Evolutionary conservation across 2,888 invertebrate species (phyloP), one percentile per base, ranked within the genome.

Genomic region (Steinernema hermaphroditum): DNA sequence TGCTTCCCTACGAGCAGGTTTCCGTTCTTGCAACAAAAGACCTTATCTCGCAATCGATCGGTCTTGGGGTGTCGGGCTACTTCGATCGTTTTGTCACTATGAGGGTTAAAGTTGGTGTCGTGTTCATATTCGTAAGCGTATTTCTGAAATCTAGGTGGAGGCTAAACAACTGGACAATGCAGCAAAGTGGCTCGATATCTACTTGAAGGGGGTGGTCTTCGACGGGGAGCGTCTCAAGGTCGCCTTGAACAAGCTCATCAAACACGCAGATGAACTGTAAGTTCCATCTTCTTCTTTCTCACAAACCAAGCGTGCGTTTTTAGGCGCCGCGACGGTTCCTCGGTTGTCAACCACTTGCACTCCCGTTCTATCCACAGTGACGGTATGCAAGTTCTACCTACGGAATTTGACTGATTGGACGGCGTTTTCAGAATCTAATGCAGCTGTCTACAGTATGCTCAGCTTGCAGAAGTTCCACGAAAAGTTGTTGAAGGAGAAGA

Each of bases 161-260:
- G 90, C 91, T 0, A 89, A 90, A 70, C 93, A 93, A 85, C 93
- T 93, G 85, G 89, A 90, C 19, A 90, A 90, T 76, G 92, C 93
- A 0, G 91, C 94, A 14, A 89, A 91, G 70, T 93, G 93, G 91
- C 87, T 94, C 70, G 90, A 91, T 78, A 92, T 94, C 81, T 89
- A 94, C 34, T 85, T 94, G 37, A 92, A 91, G 83, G 87, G 91
- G 8, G 91, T 92, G 0, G 90, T 91, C 78, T 90, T 94, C 80
- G 91, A 91, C 0, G 90, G 90, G 16, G 93, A 93, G 70, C 89
- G 94, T 76, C 87, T 94, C 62, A 90, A 91, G 81, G 91, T 93
- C 34, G 91, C 93, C 77, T 92, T 92, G 0, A 91, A 91, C 76
- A 92, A 93, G 87, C 90, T 94, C 88, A 90, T 92, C 68, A 93